Evolutionary conservation across 2,888 invertebrate genomes (phyloP).

Genomic region (Protophormia terraenovae): DNA sequence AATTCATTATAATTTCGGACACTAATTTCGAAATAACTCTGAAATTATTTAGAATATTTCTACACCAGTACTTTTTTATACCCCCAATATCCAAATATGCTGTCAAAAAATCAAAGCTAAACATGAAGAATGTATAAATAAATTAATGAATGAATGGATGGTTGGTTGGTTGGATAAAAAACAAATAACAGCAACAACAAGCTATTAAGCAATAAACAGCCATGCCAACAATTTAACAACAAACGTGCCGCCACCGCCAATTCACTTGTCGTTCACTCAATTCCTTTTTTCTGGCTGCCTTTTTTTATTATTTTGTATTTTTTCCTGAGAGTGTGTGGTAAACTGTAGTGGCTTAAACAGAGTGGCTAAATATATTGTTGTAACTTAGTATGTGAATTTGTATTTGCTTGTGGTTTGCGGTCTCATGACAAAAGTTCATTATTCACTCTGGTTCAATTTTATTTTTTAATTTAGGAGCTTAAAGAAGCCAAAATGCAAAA

Average conservation of each 20-base stretch:
- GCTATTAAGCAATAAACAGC: background rate
- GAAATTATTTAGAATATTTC: no score
- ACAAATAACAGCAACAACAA: background rate
- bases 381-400: background rate
- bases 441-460: background rate
- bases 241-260: slow-evolving; percentile 21
- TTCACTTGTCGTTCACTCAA: slow-evolving; percentile 10
- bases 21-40: no score
- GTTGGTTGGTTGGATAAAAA: background rate
- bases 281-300: background rate
- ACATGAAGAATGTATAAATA: background rate
- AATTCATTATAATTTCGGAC: no score
- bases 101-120: background rate
- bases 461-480: background rate
- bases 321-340: background rate
- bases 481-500: slow-evolving; percentile 5
- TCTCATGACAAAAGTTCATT: background rate
- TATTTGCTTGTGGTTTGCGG: background rate
- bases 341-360: background rate
- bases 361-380: background rate
- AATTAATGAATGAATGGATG: background rate
- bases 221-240: slow-evolving; percentile 21
- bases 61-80: background rate
- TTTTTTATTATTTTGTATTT: no score
- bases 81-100: background rate